These are phyloP conservation scores for Lithobates sylvaticus DNA, from an alignment of 2,797 vertebrate genomes.

Conservation along the genomic window DNA sequence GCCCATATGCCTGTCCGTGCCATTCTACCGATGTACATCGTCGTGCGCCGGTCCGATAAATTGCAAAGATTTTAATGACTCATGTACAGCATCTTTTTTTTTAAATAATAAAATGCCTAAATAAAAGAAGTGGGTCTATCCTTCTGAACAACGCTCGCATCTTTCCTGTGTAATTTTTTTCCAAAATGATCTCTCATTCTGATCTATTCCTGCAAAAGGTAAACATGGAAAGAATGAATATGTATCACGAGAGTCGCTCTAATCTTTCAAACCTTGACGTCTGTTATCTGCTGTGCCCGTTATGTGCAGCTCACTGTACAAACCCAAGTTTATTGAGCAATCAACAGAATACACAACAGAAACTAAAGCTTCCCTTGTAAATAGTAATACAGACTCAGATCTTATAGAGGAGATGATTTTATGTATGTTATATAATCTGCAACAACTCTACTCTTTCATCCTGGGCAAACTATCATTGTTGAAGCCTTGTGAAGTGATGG, in stretches of 20 bases:
- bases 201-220: constrained; percentile 19
- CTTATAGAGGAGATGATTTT: constrained; percentile 1
- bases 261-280: constrained; percentile 39
- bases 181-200: constrained; percentile 16
- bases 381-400: constrained; percentile 6
- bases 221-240: constrained; percentile 31
- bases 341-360: not conserved
- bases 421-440: constrained; percentile 18
- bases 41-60: no score
- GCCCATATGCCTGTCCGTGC: no score
- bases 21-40: no score
- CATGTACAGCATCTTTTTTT: no score
- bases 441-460: not conserved
- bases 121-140: no score
- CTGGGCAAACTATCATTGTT: not conserved
- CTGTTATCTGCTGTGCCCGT: constrained; percentile 20
- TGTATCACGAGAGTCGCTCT: constrained; percentile 20
- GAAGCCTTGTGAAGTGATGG: not conserved
- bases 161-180: not conserved
- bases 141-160: no score
- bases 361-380: constrained; percentile 22
- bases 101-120: no score
- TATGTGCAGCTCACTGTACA: not conserved
- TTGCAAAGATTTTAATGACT: no score
- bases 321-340: not conserved